phyloP scores from a whole-genome alignment of 2,888 invertebrate species.

The Hydrotaea cyrtoneurina region DNA sequence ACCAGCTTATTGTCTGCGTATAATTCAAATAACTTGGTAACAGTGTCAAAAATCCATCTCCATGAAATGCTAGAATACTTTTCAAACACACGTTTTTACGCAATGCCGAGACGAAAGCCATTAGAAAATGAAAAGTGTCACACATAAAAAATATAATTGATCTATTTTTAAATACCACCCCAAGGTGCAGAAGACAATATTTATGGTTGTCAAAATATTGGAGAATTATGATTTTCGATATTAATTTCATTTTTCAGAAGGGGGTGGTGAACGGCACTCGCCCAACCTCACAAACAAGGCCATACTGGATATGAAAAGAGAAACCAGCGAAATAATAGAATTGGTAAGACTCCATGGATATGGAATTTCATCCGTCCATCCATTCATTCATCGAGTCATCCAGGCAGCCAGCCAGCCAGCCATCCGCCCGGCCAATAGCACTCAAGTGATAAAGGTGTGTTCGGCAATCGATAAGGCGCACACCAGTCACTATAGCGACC shows the following conservation, averaged over 20 bases:
- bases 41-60: too few relatives aligned
- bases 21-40: too few relatives aligned
- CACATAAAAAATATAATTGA: conserved; percentile 44
- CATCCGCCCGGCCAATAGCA: conserved; percentile 36
- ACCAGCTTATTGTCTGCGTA: too few relatives aligned
- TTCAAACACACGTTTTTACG: not conserved
- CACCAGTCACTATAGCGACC: conserved; percentile 18
- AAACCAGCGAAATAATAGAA: not conserved
- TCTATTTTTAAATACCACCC: conserved; percentile 40
- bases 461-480: conserved; percentile 64
- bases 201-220: conserved; percentile 43
- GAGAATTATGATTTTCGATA: conserved; percentile 41
- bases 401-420: conserved; percentile 2
- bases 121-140: not conserved
- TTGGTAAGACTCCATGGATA: not conserved
- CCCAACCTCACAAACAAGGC: not conserved
- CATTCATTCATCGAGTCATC: conserved; percentile 20
- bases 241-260: not conserved
- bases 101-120: not conserved
- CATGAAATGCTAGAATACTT: too few relatives aligned
- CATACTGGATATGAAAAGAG: conserved; percentile 3
- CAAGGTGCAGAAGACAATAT: not conserved
- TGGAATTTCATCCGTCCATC: conserved; percentile 48
- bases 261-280: not conserved
- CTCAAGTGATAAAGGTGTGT: conserved; percentile 62